Conservation (phyloP, 1,140 invertebrate species). For the Pseudomyrmex flavicornis region DNA sequence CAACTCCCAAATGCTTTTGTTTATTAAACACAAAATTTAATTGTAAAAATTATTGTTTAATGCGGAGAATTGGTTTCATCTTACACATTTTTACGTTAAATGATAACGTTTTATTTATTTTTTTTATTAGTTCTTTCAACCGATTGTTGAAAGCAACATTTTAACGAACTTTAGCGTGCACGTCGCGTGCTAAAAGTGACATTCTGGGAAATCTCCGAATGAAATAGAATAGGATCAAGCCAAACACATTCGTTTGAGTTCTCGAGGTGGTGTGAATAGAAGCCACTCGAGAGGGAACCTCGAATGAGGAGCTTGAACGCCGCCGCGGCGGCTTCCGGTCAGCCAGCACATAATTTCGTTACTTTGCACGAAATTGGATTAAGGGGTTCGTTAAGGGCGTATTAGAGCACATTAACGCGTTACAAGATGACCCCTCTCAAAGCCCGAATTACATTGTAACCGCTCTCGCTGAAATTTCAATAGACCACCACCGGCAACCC, state of each 20-base stretch:
- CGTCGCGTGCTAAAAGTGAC: conserved; percentile 1
- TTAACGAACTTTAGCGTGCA: not conserved
- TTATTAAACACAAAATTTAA: not conserved
- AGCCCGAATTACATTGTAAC: conserved; percentile 70
- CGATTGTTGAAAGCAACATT: not conserved
- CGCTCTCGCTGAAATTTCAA: conserved; percentile 73
- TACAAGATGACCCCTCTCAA: conserved; percentile 71
- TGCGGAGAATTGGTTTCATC: too few relatives aligned
- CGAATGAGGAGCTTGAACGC: conserved; percentile 54
- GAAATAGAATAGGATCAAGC: conserved; percentile 15
- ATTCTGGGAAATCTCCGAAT: conserved; percentile 4
- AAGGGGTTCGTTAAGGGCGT: conserved; percentile 78
- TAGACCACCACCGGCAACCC: conserved; percentile 55
- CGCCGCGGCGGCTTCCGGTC: conserved; percentile 77
- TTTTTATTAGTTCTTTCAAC: not conserved
- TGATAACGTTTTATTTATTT: not conserved
- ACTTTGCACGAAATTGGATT: conserved; percentile 81
- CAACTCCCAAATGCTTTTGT: too few relatives aligned
- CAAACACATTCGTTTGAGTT: conserved; percentile 48
- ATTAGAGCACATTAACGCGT: conserved; percentile 75
- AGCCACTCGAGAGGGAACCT: conserved; percentile 60
- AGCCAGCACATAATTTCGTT: conserved; percentile 77
- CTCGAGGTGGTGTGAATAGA: conserved; percentile 60
- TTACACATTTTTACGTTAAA: not conserved
- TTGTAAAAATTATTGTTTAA: not conserved